Percentiles rank a stretch among this genome's conserved stretches.
Evolutionary conservation across 2,113 vertebrate genomes (phyloP).

Genomic region (Herpailurus yagouaroundi): DNA sequence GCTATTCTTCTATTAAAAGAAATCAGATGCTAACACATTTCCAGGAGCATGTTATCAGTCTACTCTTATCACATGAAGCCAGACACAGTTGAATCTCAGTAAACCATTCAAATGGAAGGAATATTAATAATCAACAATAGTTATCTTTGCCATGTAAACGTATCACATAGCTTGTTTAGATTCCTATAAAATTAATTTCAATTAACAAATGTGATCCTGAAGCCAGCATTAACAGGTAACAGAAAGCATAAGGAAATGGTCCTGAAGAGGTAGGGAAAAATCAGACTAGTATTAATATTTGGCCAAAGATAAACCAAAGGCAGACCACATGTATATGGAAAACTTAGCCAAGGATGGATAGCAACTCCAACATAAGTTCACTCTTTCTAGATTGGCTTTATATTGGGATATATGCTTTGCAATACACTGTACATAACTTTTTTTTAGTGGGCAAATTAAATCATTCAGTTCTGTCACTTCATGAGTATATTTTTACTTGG

Average conservation of each 20-base stretch:
- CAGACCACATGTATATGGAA: background rate
- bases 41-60: constrained; percentile 52
- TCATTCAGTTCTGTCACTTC: background rate
- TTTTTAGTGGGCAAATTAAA: background rate
- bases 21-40: constrained; percentile 37
- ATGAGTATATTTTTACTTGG: constrained; percentile 9
- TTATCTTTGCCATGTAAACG: constrained; percentile 39
- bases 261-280: background rate
- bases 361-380: background rate
- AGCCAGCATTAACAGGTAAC: background rate
- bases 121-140: constrained; percentile 41
- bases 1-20: constrained; percentile 43
- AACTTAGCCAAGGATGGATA: background rate
- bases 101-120: constrained; percentile 33
- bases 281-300: background rate
- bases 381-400: background rate
- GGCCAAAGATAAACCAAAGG: background rate
- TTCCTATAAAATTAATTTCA: constrained; percentile 48
- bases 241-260: background rate
- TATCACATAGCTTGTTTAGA: constrained; percentile 29
- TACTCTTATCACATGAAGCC: constrained; percentile 65
- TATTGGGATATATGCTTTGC: background rate
- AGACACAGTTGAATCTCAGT: constrained; percentile 48
- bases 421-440: background rate
- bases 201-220: constrained; percentile 46